Conservation (phyloP, 2,888 invertebrate genomes). For the Yponomeuta evonymella region DNA sequence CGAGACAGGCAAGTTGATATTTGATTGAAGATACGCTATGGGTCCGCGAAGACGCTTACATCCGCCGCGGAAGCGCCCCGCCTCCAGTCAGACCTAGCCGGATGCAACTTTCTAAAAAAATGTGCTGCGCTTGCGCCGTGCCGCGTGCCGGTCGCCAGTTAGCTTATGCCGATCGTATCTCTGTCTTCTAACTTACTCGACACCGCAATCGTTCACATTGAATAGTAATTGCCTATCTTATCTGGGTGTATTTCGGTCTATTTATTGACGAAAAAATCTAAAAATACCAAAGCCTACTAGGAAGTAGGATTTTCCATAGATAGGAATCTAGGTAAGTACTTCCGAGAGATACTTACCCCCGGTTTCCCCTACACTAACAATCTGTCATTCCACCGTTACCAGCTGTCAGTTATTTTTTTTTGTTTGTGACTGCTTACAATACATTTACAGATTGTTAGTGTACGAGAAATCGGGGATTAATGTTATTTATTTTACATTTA, state of each 20-base stretch:
- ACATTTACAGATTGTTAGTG: too few species aligned
- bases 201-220: background rate
- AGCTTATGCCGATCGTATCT: background rate
- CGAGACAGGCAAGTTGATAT: slow-evolving; percentile 5
- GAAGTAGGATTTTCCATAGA: too few species aligned
- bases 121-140: slow-evolving; percentile 43
- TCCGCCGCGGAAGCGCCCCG: slow-evolving; percentile 65
- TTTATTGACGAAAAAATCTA: background rate
- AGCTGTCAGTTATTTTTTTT: too few species aligned
- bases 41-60: slow-evolving; percentile 45
- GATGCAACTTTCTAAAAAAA: slow-evolving; percentile 74
- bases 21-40: slow-evolving; percentile 35
- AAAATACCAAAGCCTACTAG: background rate
- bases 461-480: too few species aligned
- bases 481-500: too few species aligned
- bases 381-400: too few species aligned
- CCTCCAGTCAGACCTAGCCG: slow-evolving; percentile 47
- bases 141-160: background rate
- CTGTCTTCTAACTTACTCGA: background rate
- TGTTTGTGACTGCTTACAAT: too few species aligned
- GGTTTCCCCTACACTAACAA: too few species aligned
- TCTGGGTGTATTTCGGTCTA: background rate
- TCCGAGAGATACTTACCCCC: too few species aligned
- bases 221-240: background rate
- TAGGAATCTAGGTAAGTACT: too few species aligned